A percentile compares a stretch with the other conserved stretches of the same genome.
phyloP scores from a whole-genome alignment of 2,888 invertebrate species.

The Neoaliturus tenellus region DNA sequence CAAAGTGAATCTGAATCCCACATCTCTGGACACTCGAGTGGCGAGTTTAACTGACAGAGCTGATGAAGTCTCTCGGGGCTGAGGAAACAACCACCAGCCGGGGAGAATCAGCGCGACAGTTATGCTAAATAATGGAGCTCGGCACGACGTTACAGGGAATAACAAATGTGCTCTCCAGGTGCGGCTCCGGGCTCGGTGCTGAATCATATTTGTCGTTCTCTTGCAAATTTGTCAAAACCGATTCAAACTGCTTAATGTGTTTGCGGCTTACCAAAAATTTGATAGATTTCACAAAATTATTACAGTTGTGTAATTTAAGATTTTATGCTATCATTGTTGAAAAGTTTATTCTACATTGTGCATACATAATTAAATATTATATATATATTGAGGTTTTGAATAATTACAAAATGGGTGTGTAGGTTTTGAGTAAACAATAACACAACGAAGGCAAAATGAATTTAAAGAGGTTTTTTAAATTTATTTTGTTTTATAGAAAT shows the following conservation, averaged over 20 bases:
- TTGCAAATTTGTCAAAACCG: background rate
- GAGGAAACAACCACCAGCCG: background rate
- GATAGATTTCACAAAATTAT: too few relatives aligned
- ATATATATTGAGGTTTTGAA: too few relatives aligned
- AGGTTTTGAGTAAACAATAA: too few relatives aligned
- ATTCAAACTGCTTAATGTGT: background rate
- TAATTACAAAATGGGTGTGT: too few relatives aligned
- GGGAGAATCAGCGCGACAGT: background rate
- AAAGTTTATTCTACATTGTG: too few relatives aligned
- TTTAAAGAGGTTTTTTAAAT: too few relatives aligned
- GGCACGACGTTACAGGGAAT: background rate
- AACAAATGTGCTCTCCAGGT: constrained; percentile 7
- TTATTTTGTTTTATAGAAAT: too few relatives aligned
- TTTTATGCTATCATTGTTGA: too few relatives aligned
- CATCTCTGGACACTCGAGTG: background rate
- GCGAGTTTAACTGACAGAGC: background rate
- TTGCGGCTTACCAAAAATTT: background rate
- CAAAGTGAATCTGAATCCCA: background rate
- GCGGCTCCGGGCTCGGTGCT: background rate
- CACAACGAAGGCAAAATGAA: too few relatives aligned
- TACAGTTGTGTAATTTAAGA: too few relatives aligned
- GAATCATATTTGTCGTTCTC: constrained; percentile 5
- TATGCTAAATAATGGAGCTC: background rate
- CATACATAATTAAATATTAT: too few relatives aligned
- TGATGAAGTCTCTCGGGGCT: background rate